Conservation (phyloP, 2,888 invertebrate genomes). For the Hirudinaria manillensis region DNA sequence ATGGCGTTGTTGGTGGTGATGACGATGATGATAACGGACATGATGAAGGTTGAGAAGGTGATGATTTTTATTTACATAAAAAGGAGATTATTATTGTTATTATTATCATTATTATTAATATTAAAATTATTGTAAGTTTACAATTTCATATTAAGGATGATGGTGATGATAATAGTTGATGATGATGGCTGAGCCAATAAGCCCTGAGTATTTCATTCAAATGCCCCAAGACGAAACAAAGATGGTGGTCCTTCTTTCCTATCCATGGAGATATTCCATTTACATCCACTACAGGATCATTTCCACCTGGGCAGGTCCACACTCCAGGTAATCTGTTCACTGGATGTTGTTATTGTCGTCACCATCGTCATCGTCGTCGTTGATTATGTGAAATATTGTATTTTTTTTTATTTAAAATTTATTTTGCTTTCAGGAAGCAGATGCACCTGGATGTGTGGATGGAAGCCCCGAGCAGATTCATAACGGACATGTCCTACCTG, state of each 20-base stretch:
- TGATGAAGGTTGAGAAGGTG: background rate
- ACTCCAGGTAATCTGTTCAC: slow-evolving; percentile 40
- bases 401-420: background rate
- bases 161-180: too few relatives aligned
- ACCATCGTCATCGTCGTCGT: background rate
- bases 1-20: background rate
- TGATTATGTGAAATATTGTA: background rate
- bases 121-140: background rate
- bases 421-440: background rate
- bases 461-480: slow-evolving; percentile 14
- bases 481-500: background rate
- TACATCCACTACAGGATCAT: slow-evolving; percentile 64
- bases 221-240: slow-evolving; percentile 41
- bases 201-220: too few relatives aligned
- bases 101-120: background rate
- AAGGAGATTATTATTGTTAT: too few relatives aligned
- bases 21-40: background rate
- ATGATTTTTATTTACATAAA: background rate
- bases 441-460: slow-evolving; percentile 4
- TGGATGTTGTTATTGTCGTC: background rate
- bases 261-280: slow-evolving; percentile 70
- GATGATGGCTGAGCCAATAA: too few relatives aligned
- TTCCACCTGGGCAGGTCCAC: slow-evolving; percentile 60
- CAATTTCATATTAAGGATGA: too few relatives aligned
- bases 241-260: slow-evolving; percentile 63